Evolutionary conservation across 2,113 vertebrate species (phyloP), one percentile per base, ranked within the genome.

Genomic region (Nestor notabilis): DNA sequence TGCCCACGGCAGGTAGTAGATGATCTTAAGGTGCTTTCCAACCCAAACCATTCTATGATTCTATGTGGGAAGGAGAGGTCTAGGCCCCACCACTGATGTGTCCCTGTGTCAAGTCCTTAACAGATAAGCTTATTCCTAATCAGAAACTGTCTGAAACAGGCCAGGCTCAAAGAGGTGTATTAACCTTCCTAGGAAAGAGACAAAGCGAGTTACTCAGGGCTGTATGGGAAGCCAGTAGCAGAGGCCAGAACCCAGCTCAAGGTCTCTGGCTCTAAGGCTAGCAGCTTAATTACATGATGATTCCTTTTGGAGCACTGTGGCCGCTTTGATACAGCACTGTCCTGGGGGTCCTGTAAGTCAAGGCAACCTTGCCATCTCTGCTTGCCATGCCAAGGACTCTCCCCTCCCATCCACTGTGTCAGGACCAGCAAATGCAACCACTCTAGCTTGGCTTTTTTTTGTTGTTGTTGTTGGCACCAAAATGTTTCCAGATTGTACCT

Each of bases 401-500:
- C 31, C 83, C 69, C 58, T 89, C 71, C 89, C 70, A 65, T 70
- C 56, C 44, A 0, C 70, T 35, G 10, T 44, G 55, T 31, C 47
- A 60, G 93, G 69, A 77, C 39, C 44, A 87, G 91, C 83, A 94
- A 90, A 89, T 23, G 53, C 89, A 78, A 89, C 44, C 88, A 86
- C 25, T 80, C 33, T 77, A 78, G 77, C 77, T 65, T 61, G 93
- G 78, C 52, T 84, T 96, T 87, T 83, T 64, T 83, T 92, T 95
- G 79, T 95, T 76, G 31, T 95, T 76, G 31, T 93, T 97, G 93
- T 95, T 98, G 98, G 97, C 97, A 97, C 81, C 74, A 49, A 95
- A 93, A 92, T 29, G 29, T 92, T 95, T 97, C 97, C 98, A 98
- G 97, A 98, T 97, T 98, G 98, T 74, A 76, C 96, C 97, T 98